Percentiles rank a stretch among this genome's conserved stretches.
phyloP scores from a whole-genome alignment of 2,797 vertebrate genomes.

The Sparus aurata region DNA sequence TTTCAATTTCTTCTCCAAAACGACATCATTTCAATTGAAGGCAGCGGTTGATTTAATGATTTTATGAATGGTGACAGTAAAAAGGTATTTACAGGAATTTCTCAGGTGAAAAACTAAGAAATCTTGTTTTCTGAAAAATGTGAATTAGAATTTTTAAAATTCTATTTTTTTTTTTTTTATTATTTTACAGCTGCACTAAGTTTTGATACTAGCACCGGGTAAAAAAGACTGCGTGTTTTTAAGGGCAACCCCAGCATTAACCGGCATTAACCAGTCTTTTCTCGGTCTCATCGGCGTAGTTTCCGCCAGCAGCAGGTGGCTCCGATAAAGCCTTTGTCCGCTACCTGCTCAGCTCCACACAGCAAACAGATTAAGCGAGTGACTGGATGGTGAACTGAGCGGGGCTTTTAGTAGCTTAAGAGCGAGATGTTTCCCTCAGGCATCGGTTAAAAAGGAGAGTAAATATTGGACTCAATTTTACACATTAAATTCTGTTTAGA shows the following conservation, averaged over 20 bases:
- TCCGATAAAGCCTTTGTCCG: background rate
- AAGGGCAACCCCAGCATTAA: no score
- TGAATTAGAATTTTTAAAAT: no score
- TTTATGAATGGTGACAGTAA: no score
- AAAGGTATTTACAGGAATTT: no score
- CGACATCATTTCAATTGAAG: no score
- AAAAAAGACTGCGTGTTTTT: background rate
- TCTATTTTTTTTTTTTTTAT: no score
- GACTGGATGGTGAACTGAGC: background rate
- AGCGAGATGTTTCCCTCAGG: background rate
- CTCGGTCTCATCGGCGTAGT: background rate
- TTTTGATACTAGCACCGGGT: background rate
- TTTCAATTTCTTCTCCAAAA: no score
- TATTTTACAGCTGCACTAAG: background rate
- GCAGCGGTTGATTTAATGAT: background rate
- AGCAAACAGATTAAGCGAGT: background rate
- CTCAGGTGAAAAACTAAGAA: background rate
- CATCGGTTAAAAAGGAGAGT: background rate
- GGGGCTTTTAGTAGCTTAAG: background rate
- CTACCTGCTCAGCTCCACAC: background rate
- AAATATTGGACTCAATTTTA: no score
- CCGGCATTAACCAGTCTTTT: no score
- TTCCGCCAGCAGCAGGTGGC: background rate
- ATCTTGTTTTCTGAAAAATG: background rate
- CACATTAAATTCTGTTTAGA: no score